These are phyloP conservation scores for Gryllus bimaculatus DNA, from an alignment of 1,140 invertebrate genomes.

Conservation along the genomic window DNA sequence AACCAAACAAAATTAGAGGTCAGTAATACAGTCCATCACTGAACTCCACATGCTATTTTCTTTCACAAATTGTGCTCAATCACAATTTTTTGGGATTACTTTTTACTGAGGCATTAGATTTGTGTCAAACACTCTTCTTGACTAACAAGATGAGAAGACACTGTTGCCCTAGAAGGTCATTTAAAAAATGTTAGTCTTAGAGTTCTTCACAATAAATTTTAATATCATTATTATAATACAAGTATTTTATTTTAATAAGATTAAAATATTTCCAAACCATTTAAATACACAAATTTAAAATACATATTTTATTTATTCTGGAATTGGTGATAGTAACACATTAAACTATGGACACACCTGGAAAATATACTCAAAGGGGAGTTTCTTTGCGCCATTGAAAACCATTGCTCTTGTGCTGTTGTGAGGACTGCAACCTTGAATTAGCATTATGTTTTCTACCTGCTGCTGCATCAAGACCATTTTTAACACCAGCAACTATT, in stretches of 20 bases:
- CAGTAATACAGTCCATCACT: neutral
- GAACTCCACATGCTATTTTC: neutral
- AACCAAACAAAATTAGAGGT: neutral
- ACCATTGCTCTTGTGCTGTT: constrained; percentile 48
- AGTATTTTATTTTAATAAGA: too few relatives aligned
- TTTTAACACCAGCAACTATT: constrained; percentile 56
- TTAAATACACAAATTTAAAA: too few relatives aligned
- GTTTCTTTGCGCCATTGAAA: constrained; percentile 67
- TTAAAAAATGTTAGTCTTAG: too few relatives aligned
- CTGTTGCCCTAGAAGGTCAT: neutral
- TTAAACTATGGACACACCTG: too few relatives aligned
- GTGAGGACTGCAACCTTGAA: constrained; percentile 33
- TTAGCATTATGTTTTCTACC: constrained; percentile 39
- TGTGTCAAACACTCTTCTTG: neutral
- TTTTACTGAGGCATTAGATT: neutral
- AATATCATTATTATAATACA: too few relatives aligned
- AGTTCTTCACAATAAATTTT: too few relatives aligned
- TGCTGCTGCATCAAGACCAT: constrained; percentile 53
- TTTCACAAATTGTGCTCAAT: neutral
- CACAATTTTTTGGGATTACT: neutral
- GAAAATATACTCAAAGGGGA: constrained; percentile 36
- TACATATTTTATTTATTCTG: too few relatives aligned
- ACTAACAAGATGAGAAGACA: neutral
- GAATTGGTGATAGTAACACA: too few relatives aligned
- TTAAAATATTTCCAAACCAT: too few relatives aligned